Percentiles rank a stretch among this genome's conserved stretches.
Evolutionary conservation across 2,113 vertebrate genomes (phyloP).

Genomic region (Hippocampus comes): DNA sequence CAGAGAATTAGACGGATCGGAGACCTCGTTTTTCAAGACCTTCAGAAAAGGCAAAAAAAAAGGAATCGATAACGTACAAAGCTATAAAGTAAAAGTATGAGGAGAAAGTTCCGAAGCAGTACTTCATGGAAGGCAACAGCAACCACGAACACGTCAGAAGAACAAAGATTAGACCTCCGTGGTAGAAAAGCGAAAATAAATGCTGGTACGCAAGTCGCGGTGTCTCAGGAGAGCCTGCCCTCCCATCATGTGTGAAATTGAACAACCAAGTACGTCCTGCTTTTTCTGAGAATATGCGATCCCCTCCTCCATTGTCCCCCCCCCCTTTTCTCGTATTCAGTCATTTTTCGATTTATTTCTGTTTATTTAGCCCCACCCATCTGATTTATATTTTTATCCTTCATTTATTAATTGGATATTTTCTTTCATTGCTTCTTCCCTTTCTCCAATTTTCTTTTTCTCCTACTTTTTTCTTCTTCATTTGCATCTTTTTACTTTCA

Average conservation of each 20-base stretch:
- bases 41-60: constrained; percentile 14
- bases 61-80: constrained; percentile 61
- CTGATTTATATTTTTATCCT: no score
- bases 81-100: constrained; percentile 42
- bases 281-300: not conserved
- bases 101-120: constrained; percentile 30
- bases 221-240: not conserved
- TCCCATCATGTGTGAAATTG: not conserved
- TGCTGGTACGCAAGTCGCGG: not conserved
- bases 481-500: no score
- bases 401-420: no score
- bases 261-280: not conserved
- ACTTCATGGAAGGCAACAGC: not conserved
- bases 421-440: no score
- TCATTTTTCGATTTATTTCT: no score
- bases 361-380: no score
- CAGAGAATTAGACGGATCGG: constrained; percentile 31
- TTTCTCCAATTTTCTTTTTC: no score
- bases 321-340: no score
- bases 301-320: no score
- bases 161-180: not conserved
- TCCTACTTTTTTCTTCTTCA: no score
- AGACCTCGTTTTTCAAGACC: constrained; percentile 59
- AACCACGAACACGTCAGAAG: constrained; percentile 5
- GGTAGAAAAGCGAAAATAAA: not conserved